Conservation (phyloP, 2,888 invertebrate species). For the Chloroclysta siterata region DNA sequence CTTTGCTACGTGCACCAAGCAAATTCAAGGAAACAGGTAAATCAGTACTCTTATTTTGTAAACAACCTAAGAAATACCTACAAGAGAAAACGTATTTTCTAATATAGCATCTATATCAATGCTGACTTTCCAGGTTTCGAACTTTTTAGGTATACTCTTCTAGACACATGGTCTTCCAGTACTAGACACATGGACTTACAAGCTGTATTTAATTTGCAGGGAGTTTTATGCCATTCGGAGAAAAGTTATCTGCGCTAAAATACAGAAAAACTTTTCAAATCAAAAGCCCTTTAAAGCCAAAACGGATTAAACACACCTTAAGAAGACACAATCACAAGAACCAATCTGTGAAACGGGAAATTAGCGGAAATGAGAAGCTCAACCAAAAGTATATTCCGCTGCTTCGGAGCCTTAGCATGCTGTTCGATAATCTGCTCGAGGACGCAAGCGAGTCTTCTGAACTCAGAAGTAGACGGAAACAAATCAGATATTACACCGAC, state of each 20-base stretch:
- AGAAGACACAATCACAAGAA: conserved; percentile 57
- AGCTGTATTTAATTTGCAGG: conserved; percentile 48
- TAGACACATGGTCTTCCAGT: no score
- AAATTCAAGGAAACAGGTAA: conserved; percentile 50
- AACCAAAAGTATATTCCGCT: conserved; percentile 70
- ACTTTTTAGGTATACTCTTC: no score
- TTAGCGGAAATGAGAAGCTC: conserved; percentile 60
- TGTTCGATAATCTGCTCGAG: conserved; percentile 74
- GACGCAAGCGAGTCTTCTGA: conserved; percentile 60
- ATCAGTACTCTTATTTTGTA: not conserved
- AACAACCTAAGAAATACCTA: not conserved
- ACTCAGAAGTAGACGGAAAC: conserved; percentile 51
- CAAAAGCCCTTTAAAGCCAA: conserved; percentile 65
- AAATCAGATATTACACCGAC: conserved; percentile 46
- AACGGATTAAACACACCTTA: conserved; percentile 56
- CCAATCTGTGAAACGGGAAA: conserved; percentile 63
- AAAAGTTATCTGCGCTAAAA: conserved; percentile 57
- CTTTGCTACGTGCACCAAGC: conserved; percentile 40
- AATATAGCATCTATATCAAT: no score
- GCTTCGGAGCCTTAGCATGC: conserved; percentile 70
- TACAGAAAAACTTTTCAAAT: conserved; percentile 65
- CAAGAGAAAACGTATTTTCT: no score
- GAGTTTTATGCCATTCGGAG: conserved; percentile 36
- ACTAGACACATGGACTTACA: not conserved
- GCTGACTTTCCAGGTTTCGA: no score